Base-by-base conservation (phyloP, 2,888 invertebrate genomes). In the Gerris lacustris region DNA sequence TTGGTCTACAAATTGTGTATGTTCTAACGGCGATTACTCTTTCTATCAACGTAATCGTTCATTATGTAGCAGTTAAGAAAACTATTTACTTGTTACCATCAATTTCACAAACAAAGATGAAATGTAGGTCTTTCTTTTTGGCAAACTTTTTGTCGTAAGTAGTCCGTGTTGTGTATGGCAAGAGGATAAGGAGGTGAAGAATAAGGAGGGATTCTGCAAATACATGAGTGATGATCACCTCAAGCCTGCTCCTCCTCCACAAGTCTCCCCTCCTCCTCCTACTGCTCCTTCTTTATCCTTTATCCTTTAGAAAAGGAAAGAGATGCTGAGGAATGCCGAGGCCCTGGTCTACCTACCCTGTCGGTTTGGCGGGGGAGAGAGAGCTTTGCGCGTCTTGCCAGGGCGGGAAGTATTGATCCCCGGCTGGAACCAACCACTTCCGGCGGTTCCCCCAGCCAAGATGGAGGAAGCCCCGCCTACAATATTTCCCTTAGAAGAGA, bases 341-440 rank as follows among this genome's bases (percentile, higher is more conserved):
- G 31, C 31, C 31, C 31, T 31, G 31, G 31, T 31, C 31, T 31
- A 31, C 31, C 31, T 31, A 31, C 55, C 55, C 55, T 55, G 55
- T 11, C 15, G 55, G 55, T 55, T 55, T 55, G 55, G 55, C 55
- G 55, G 55, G 31, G 31, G 31, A 31, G 31, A 31, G 31, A 31
- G 31, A 31, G 55, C 55, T 55, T 55, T 55, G 55, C 55, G 55
- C 55, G 55, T 55, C 55, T 55, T 55, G 9, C 55, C 55, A 55
- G 55, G 55, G 55, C 55, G 55, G 55, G 55, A 55, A 55, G 55
- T 55, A 55, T 55, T 55, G 55, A 55, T 55, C 55, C 55, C 55
- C 55, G 55, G 55, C 55, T 55, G 55, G 55, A 15, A 55, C 55
- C 74, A 73, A 73, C 74, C 72, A 73, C 72, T 73, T 75, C 74